A percentile compares a stretch with the other conserved stretches of the same genome.
phyloP scores from a whole-genome alignment of 2,888 invertebrate species.

The Leptopilina myrica region DNA sequence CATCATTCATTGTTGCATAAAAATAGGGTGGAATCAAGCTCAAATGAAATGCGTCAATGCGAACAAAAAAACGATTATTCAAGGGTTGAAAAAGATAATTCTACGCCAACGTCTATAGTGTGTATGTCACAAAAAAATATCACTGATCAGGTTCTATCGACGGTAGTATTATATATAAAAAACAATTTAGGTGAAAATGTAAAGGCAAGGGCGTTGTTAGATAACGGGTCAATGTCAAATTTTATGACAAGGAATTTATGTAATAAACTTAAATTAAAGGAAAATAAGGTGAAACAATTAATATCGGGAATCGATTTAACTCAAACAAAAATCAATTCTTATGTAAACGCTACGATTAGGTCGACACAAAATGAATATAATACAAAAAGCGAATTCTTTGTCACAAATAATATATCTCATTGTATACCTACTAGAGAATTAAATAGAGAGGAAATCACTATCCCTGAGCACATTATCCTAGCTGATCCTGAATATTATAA shows the following conservation, averaged over 20 bases:
- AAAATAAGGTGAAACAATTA: not conserved
- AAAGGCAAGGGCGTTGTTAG: not conserved
- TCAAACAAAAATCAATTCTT: not conserved
- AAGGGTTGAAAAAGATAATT: no score
- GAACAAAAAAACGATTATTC: not conserved
- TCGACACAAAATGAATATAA: not conserved
- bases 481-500: not conserved
- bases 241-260: not conserved
- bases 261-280: slow-evolving; percentile 7
- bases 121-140: not conserved
- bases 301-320: not conserved
- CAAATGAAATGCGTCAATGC: not conserved
- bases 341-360: not conserved
- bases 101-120: not conserved
- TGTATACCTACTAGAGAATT: not conserved
- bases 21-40: not conserved
- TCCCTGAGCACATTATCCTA: not conserved
- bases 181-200: not conserved
- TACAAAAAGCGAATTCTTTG: not conserved
- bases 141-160: not conserved
- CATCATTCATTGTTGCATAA: not conserved
- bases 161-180: not conserved
- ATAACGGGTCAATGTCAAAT: not conserved
- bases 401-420: not conserved
- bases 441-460: not conserved